Conservation (phyloP, 1,140 invertebrate genomes). For the Dufourea novaeangliae region DNA sequence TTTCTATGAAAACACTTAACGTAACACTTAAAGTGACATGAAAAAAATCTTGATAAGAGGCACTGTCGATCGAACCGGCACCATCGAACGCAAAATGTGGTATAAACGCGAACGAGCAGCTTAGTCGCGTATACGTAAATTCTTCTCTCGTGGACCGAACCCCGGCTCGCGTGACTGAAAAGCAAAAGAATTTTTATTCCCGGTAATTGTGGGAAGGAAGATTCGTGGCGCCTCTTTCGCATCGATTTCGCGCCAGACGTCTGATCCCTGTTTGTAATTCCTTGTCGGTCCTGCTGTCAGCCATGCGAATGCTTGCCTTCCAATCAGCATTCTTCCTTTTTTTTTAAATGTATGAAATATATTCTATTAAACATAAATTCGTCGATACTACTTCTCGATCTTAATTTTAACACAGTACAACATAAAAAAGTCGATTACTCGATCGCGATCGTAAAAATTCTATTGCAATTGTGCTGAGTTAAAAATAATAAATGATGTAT, state of each 20-base stretch:
- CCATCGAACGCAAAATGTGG: background rate
- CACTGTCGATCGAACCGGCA: background rate
- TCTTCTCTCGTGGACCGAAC: conserved; percentile 58
- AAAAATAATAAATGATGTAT: too few relatives aligned
- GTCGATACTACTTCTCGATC: too few relatives aligned
- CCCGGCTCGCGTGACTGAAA: conserved; percentile 63
- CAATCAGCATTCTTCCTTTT: background rate
- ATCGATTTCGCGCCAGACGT: conserved; percentile 61
- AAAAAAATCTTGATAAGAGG: too few relatives aligned
- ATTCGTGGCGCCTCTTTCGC: conserved; percentile 65
- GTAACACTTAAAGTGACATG: too few relatives aligned
- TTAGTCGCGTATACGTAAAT: conserved; percentile 58
- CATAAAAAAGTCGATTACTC: background rate
- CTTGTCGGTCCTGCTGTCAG: conserved; percentile 50
- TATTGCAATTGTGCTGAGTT: too few relatives aligned
- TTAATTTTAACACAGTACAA: background rate
- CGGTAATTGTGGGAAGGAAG: conserved; percentile 66
- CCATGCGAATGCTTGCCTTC: too few relatives aligned
- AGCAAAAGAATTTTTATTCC: conserved; percentile 66
- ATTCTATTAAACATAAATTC: too few relatives aligned
- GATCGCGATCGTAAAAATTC: too few relatives aligned
- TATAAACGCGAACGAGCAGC: conserved; percentile 15
- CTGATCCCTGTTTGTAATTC: conserved; percentile 59
- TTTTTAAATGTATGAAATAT: background rate
- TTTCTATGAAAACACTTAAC: too few relatives aligned